These are phyloP conservation scores for Microtus richardsoni DNA, from an alignment of 2,113 vertebrate genomes.

Conservation along the genomic window DNA sequence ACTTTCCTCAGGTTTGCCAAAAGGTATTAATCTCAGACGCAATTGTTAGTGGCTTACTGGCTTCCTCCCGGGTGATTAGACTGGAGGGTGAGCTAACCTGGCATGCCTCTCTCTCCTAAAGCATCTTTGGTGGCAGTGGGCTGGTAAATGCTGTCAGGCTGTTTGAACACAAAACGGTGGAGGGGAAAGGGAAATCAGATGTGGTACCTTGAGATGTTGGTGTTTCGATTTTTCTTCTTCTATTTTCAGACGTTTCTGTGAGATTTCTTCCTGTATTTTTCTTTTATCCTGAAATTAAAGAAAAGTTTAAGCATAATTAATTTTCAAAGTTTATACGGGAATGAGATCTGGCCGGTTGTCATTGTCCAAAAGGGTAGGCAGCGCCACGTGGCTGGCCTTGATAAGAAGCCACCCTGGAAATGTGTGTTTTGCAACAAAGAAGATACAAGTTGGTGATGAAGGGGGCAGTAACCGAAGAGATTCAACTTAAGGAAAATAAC, in stretches of 20 bases:
- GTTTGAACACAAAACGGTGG: slow-evolving; percentile 26
- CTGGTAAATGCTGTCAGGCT: slow-evolving; percentile 5
- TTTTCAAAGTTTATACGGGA: slow-evolving; percentile 52
- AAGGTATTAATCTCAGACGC: slow-evolving; percentile 19
- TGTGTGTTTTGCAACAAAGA: slow-evolving; percentile 20
- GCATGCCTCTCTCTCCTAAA: background rate
- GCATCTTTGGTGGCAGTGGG: slow-evolving; percentile 45
- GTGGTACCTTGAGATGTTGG: slow-evolving; percentile 95
- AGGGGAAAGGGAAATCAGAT: slow-evolving; percentile 45
- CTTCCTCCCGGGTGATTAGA: background rate
- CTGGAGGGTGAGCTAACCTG: background rate
- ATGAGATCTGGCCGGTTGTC: background rate
- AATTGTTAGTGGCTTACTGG: background rate
- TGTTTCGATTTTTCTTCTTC: slow-evolving; percentile 97
- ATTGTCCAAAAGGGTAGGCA: background rate
- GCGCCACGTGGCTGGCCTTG: background rate
- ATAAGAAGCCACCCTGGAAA: background rate
- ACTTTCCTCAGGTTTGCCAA: slow-evolving; percentile 31
- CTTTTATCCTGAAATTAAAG: slow-evolving; percentile 93
- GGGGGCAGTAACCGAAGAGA: background rate
- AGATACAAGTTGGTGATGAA: background rate
- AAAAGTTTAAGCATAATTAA: slow-evolving; percentile 6
- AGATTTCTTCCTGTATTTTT: slow-evolving; percentile 96
- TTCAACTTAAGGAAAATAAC: background rate
- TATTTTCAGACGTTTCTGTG: slow-evolving; percentile 93